Evolutionary conservation across 2,888 invertebrate genomes (phyloP), one percentile per base, ranked within the genome.

Genomic region (Anticlea derivata): DNA sequence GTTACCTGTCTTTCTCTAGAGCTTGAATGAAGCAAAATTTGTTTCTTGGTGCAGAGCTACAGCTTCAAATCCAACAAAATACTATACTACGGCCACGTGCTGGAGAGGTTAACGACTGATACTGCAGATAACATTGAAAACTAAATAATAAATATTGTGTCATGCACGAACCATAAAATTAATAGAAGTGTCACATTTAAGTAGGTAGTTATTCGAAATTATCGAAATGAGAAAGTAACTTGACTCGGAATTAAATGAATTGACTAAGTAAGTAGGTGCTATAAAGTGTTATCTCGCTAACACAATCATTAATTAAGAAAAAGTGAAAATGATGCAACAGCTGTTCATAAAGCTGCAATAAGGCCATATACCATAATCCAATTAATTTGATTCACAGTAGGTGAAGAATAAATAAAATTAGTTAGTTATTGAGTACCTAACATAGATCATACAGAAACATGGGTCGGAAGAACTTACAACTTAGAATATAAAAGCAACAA

Each of bases 1-100:
- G 87, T 86, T 88, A 83, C 81, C 90, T 87, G 88, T 90, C 90
- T 90, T 90, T 84, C 85, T 90, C 90, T 89, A 89, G 80, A 86
- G 86, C 80, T 85, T 89, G 87, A 90, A 90, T 90, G 89, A 72
- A 77, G 84, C 67, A 80, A 83, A 87, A 74, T 86, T 87, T 86
- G 83, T 85, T 80, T 80, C 83, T 86, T 80, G 83, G 64, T 80
- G 74, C 84, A 84, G 84, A 89, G 88, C 90, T 90, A 88, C 89
- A 88, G 86, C 90, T 86, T 88, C 86, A 89, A 90, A 89, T 78
- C 82, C 76, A 83, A 86, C 83, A 83, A 83, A 85, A 86, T 86
- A 87, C 85, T 80, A 81, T 80, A 83, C 82, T 81, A 87, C 82
- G 68, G 65, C 77, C 89, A 90, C 90, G 90, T 90, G 89, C 82